Evolutionary conservation across 2,797 vertebrate genomes (phyloP).

Genomic region (Phoeniculus purpureus): DNA sequence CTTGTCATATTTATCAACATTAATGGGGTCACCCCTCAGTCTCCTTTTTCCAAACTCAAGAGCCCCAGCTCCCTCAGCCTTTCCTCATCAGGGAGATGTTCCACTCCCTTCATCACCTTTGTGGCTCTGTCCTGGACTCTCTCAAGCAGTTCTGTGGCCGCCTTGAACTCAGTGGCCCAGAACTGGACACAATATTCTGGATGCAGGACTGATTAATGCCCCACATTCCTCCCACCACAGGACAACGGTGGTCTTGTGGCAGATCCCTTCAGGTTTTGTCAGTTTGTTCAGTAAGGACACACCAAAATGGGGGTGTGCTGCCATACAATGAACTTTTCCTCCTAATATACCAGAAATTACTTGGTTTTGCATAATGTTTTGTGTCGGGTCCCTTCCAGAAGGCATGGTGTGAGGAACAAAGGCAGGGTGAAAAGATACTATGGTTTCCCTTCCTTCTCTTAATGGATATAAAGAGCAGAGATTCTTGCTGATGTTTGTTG

Average conservation of each 20-base stretch:
- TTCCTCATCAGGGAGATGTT: no score
- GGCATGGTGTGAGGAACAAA: conserved; percentile 41
- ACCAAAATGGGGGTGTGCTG: not conserved
- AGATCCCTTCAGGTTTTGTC: not conserved
- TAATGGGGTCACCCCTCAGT: no score
- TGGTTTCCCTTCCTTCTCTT: conserved; percentile 20
- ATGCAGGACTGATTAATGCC: not conserved
- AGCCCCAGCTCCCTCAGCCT: no score
- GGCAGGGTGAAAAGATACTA: conserved; percentile 52
- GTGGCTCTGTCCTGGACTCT: no score
- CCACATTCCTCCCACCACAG: not conserved
- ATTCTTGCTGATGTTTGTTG: not conserved
- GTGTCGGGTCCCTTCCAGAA: conserved; percentile 23
- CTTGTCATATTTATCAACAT: no score
- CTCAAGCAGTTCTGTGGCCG: no score
- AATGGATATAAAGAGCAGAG: not conserved
- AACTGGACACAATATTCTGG: no score
- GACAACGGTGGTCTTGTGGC: not conserved
- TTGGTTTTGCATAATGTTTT: not conserved
- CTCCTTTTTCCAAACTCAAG: no score
- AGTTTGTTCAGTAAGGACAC: not conserved
- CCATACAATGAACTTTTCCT: not conserved
- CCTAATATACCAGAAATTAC: not conserved
- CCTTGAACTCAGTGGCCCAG: no score
- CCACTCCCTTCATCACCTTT: no score